Evolutionary conservation across 2,888 invertebrate species (phyloP).

Genomic region (Zonitis immaculata): DNA sequence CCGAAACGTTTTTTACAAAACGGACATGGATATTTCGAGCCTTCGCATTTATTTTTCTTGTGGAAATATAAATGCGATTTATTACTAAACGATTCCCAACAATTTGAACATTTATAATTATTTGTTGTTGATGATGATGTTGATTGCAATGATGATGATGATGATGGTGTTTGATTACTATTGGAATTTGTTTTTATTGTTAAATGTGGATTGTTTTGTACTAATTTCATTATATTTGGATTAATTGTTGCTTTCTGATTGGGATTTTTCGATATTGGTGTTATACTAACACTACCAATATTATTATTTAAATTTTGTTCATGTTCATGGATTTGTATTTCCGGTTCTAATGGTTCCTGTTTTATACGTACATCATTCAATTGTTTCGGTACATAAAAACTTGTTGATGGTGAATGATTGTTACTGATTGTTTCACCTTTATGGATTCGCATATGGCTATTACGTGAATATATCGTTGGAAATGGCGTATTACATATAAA

Average conservation of each 20-base stretch:
- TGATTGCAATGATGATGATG: slow-evolving; percentile 4
- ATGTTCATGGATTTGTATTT: slow-evolving; percentile 47
- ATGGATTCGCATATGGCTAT: slow-evolving; percentile 49
- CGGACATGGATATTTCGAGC: slow-evolving; percentile 48
- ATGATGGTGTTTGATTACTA: slow-evolving; percentile 4
- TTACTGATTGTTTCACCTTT: slow-evolving; percentile 34
- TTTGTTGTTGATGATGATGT: slow-evolving; percentile 2
- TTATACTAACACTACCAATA: slow-evolving; percentile 42
- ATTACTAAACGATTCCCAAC: slow-evolving; percentile 46
- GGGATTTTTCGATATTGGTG: slow-evolving; percentile 43
- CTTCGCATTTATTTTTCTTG: slow-evolving; percentile 48
- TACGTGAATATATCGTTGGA: slow-evolving; percentile 45
- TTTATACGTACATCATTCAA: slow-evolving; percentile 29
- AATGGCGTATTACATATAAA: slow-evolving; percentile 45
- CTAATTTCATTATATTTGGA: slow-evolving; percentile 45
- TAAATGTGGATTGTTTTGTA: slow-evolving; percentile 47
- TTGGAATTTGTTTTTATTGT: slow-evolving; percentile 41
- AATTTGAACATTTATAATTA: slow-evolving; percentile 45
- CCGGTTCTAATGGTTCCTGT: slow-evolving; percentile 44
- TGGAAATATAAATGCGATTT: slow-evolving; percentile 49
- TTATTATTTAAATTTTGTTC: slow-evolving; percentile 20
- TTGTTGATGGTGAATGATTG: slow-evolving; percentile 10
- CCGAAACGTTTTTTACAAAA: slow-evolving; percentile 49
- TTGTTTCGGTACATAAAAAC: slow-evolving; percentile 2
- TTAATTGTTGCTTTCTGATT: slow-evolving; percentile 36